Base-by-base conservation (phyloP, 92 coral and sea anemone genomes). In the Phymanthus crucifer region DNA sequence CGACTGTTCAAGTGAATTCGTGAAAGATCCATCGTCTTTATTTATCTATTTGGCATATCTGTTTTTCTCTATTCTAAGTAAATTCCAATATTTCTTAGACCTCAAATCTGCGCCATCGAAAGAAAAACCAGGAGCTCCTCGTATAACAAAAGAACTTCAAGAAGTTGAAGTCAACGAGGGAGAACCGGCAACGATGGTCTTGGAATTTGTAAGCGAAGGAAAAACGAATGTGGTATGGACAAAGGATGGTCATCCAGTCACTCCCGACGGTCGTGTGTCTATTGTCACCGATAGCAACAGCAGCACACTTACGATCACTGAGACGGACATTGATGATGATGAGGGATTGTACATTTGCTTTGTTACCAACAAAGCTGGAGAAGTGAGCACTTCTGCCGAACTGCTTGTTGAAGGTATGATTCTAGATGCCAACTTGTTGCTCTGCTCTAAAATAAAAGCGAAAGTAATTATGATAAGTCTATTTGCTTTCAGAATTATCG, bases 101-200 rank as follows among this genome's bases (percentile, higher is more conserved):
- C 40, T 54, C 40, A 12, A 75, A 19, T 26, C 70, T 61, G 34
- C 72, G 26, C 83, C 82, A 58, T 79, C 66, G 52, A 72, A 67
- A 57, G 86, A 77, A 78, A 84, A 86, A 77, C 80, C 88, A 26
- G 76, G 68, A n/a, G 83, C 87, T 67, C 83, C 90, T 31, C 87
- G 72, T 76, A 93, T 91, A 61, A 96, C 91, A 46, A 92, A 87
- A 82, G 98, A 94, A 48, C 81, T 96, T 24, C 91, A 84, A 70
- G 93, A 93, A 37, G 89, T 92, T 19, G 90, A 86, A 50, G 90
- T 85, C 26, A 84, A 87, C 56, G 98, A 89, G 83, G 94, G 89
- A 1, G 87, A 86, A 56, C 87, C 91, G 40, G 93, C 90, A 18
- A 84, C 83, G 54, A 77, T 95, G 85, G 87, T 88, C 70, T 65